Base-by-base conservation (phyloP, 2,797 vertebrate species). In the Sebastes nivosus region DNA sequence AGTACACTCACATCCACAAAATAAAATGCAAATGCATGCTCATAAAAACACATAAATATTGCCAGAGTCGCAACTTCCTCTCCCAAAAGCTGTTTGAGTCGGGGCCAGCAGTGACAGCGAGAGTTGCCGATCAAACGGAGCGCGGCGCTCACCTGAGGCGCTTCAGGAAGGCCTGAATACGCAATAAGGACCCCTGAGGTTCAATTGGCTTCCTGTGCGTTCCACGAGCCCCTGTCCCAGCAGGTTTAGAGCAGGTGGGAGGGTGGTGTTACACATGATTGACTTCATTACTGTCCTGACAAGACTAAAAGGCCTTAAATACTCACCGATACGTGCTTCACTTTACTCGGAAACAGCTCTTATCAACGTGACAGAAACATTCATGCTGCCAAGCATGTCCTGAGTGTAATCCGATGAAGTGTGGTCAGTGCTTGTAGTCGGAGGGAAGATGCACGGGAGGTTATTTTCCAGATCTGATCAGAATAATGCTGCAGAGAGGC, bases 161-260 rank as follows among this genome's bases (percentile, higher is more conserved):
- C 12, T 83, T 81, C 78, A 87, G 73, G 77, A 89, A 85, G 87
- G 72, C 34, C 64, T 73, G 73, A 80, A 86, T 84, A 82, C 46
- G 32, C 64, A 89, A 69, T 24, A 46, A 71, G 72, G 76, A 87
- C 86, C 84, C 79, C 70, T 66, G 79, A 52, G 85, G 80, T 86
- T 73, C 81, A 57, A 18, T 16, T 1, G 36, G 79, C 70, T 86
- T 88, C 82, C 83, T 87, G 79, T 79, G 72, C 71, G 63, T 85
- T 91, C 80, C 82, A 32, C 3, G 12, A 80, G 72, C 20, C 86
- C 76, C 75, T 90, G 90, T 91, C 80, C 73, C 64, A 42, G 88
- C 93, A 94, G 75, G 92, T 88, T 83, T 16, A 16, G 66, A 93
- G 89, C 92, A 93, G 92, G 89, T 94, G 91, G 79, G 70, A 80